Conservation (phyloP, 2,113 vertebrate genomes). For the Alexandromys fortis region DNA sequence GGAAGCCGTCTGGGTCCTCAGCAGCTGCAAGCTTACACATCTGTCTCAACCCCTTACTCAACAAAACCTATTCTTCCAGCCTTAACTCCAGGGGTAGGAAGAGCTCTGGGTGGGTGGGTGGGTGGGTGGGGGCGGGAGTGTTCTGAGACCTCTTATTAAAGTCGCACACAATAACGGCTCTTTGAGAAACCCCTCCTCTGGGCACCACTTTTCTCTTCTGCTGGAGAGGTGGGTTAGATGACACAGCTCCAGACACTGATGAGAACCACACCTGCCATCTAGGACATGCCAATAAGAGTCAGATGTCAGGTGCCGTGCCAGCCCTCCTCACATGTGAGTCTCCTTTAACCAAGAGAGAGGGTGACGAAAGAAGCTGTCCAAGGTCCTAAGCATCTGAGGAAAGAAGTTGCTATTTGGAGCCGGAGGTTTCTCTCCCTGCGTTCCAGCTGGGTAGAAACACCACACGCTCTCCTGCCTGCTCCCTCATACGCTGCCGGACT, state of each 20-base stretch:
- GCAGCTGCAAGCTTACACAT: neutral
- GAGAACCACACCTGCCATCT: neutral
- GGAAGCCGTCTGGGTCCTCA: neutral
- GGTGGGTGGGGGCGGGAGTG: neutral
- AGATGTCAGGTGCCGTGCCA: neutral
- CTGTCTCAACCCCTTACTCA: neutral
- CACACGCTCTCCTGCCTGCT: neutral
- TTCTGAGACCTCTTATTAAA: neutral
- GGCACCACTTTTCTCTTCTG: neutral
- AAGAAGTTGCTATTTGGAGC: neutral
- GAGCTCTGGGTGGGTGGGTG: neutral
- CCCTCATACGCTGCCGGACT: neutral
- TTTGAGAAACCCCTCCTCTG: neutral
- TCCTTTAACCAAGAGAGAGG: no score
- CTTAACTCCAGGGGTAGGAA: neutral
- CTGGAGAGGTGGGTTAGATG: neutral
- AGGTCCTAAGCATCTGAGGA: neutral
- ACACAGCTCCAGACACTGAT: neutral
- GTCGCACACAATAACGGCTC: neutral
- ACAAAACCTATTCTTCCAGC: neutral
- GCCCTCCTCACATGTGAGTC: neutral
- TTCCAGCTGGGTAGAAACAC: neutral
- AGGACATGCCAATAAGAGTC: neutral
- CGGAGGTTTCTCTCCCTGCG: fast-evolving
- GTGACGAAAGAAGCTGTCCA: neutral